Base-by-base conservation (phyloP, 2,113 vertebrate species). In the Formicarius rufipectus region DNA sequence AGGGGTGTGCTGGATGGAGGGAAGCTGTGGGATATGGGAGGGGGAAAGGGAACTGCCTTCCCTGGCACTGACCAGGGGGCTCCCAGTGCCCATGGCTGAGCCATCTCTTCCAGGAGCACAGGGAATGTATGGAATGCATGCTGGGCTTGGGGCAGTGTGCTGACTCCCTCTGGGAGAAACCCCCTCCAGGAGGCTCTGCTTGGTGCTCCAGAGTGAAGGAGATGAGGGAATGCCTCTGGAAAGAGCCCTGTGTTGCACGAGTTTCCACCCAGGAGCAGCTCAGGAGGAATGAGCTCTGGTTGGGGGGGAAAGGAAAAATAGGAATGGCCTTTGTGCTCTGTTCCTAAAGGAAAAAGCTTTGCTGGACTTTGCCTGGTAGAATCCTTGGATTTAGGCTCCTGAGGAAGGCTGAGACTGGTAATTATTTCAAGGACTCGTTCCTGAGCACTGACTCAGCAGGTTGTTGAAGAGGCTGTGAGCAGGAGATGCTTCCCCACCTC, bases 1-100 rank as follows among this genome's bases (percentile, higher is more conserved):
- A 37, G 42, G 37, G 30, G 1, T 5, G 1, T 9, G 5, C 1
- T 9, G 42, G 77, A 1, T 17, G 68, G 7, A 30, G 37, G n/a
- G 4, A 6, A 18, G 12, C 3, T 7, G 0, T 7, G n/a, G 17
- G 4, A 2, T 9, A 5, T 4, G 39, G 3, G 3, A 21, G 30
- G 14, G 39, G 55, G 11, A 31, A 28, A 4, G 16, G 12, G 19
- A 15, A 10, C 2, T 59, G 28, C 31, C 5, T 18, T 20, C 7
- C 19, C 22, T 3, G n/a, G 40, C 1, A 0, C 28, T 45, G 9
- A 13, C 2, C 3, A 0, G 4, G 40, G 20, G 27, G 28, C 37
- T 52, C 6, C 23, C 7, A 12, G 31, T 4, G 17, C 5, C 2
- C 12, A 9, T n/a, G 30, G 44, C 55, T 4, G 20, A 22, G 0